A percentile compares a stretch with the other conserved stretches of the same genome.
These are phyloP conservation scores for Agrochola lychnidis DNA, from an alignment of 2,888 invertebrate species.

Conservation along the genomic window DNA sequence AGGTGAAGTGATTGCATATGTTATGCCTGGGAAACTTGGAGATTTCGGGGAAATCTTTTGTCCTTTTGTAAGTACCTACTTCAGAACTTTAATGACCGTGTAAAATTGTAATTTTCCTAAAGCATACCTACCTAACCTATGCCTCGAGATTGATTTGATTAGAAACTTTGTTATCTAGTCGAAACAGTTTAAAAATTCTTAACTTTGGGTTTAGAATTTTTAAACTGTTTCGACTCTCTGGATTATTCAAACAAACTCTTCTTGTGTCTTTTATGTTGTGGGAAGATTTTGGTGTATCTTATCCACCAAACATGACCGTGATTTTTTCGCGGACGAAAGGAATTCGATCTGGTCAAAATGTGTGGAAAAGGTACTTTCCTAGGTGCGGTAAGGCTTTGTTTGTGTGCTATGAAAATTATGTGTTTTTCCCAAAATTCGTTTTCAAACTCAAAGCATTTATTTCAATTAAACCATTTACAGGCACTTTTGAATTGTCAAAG, in stretches of 20 bases:
- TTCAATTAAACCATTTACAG: no score
- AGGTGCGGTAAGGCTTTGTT: not conserved
- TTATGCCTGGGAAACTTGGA: constrained; percentile 8
- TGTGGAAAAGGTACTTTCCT: not conserved
- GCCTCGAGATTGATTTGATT: not conserved
- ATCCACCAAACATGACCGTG: not conserved
- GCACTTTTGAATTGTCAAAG: no score
- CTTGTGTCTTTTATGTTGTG: not conserved
- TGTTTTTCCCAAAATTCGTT: not conserved
- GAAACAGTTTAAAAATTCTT: not conserved
- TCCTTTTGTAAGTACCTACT: not conserved
- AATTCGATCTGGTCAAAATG: not conserved
- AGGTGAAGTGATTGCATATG: constrained; percentile 12
- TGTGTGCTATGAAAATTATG: not conserved
- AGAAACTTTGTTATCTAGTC: not conserved
- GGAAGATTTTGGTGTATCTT: not conserved
- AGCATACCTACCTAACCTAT: not conserved
- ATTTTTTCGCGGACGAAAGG: not conserved
- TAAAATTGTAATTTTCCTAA: not conserved
- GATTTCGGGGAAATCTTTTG: not conserved
- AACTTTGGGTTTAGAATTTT: no score
- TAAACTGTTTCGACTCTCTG: no score
- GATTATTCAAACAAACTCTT: not conserved
- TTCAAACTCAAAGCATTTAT: no score
- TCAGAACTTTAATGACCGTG: not conserved